Percentiles rank a stretch among this genome's conserved stretches.
phyloP scores from a whole-genome alignment of 2,797 vertebrate genomes.

The Schizopygopsis pylzovi region DNA sequence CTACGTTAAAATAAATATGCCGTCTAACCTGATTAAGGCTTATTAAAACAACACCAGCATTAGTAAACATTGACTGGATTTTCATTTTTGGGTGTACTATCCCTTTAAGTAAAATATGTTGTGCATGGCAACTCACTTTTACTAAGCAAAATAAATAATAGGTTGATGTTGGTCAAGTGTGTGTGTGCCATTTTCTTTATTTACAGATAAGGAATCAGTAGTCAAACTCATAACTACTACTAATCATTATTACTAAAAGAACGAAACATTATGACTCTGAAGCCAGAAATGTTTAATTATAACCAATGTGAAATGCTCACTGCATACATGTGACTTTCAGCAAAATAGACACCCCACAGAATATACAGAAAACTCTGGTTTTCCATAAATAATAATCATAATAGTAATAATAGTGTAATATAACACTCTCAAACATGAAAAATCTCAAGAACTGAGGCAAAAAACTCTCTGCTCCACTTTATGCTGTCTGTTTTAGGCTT shows the following conservation, averaged over 20 bases:
- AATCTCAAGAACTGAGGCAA: not conserved
- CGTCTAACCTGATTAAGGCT: not conserved
- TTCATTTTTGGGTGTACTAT: not conserved
- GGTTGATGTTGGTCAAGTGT: not conserved
- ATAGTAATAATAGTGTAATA: not conserved
- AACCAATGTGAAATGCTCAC: not conserved
- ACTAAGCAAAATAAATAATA: not conserved
- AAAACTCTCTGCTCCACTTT: not conserved
- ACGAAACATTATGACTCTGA: not conserved
- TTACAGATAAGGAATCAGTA: not conserved
- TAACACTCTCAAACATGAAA: not conserved
- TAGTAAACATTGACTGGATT: not conserved
- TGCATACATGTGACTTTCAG: constrained; percentile 5
- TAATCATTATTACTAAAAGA: not conserved
- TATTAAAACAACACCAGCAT: not conserved
- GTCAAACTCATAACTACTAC: not conserved
- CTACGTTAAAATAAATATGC: not conserved
- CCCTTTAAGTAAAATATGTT: not conserved
- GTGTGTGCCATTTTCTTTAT: not conserved
- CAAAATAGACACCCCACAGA: not conserved
- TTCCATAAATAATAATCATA: not conserved
- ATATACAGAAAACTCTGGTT: not conserved
- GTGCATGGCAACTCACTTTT: not conserved
- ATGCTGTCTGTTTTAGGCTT: constrained; percentile 8
- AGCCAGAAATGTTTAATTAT: not conserved